Evolutionary conservation across 2,888 invertebrate genomes (phyloP), one percentile per base, ranked within the genome.

Genomic region (Tuta absoluta): DNA sequence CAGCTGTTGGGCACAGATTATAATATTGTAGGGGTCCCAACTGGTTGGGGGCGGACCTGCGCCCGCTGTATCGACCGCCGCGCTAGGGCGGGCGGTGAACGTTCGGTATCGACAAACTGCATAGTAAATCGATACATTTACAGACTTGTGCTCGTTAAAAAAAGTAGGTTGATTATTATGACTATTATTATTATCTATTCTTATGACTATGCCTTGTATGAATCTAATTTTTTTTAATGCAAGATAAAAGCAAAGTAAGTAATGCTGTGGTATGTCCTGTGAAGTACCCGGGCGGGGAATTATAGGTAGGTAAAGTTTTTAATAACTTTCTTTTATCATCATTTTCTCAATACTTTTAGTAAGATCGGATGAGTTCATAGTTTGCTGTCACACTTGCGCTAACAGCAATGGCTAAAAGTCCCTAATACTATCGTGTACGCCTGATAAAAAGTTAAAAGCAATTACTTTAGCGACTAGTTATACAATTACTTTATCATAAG

Each of bases 11-110:
- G 45, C 60, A 60, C 60, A 60, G 60, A 60, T n/a, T 45, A 45
- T 24, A 41, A 24, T 33, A 33, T 11, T 11, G 59, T 33, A 80
- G 75, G 76, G 80, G 78, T 80, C 81, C 78, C 82, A 83, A 82
- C 81, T 84, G 82, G 81, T 33, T 77, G 75, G 72, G 24, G 56
- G 56, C 77, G 79, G 84, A 78, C 85, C 78, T 87, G 88, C 87
- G 88, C 85, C 73, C 76, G 77, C 76, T 79, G 77, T 90, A 90
- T 90, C 89, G 90, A 90, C 87, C 89, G 87, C 72, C 63, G 63
- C 65, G 65, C 61, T 62, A 62, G 62, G 51, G 62, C 23, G 21
- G 51, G 19, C 14, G 21, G 11, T 19, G 33, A 23, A 19, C n/a
- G 4, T 38, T 33, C 28, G 14, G 17, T 24, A 21, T 59, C 59